Evolutionary conservation across 2,888 invertebrate genomes (phyloP).

Genomic region (Priapulus caudatus): DNA sequence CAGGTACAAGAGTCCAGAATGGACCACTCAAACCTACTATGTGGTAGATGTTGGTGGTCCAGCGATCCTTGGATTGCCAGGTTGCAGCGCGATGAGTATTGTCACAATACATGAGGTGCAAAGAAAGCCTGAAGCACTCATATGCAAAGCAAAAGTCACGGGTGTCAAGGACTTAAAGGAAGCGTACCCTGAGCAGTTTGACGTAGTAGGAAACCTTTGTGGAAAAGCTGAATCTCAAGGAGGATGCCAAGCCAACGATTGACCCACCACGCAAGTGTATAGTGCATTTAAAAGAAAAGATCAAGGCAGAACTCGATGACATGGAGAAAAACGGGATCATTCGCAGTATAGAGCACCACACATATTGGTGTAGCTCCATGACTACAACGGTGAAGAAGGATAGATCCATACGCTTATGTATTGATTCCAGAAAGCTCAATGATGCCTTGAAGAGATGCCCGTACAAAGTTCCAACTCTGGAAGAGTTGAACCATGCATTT

Average conservation of each 20-base stretch:
- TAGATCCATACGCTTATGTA: too few species aligned
- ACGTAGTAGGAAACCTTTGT: conserved; percentile 7
- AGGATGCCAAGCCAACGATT: conserved; percentile 6
- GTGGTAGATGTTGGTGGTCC: conserved; percentile 14
- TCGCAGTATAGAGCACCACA: too few species aligned
- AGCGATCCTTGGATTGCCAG: conserved; percentile 13
- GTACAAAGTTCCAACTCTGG: too few species aligned
- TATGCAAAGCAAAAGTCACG: background rate
- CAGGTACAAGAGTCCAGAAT: background rate
- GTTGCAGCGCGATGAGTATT: conserved; percentile 10
- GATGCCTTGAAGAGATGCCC: too few species aligned
- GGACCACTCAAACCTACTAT: conserved; percentile 11
- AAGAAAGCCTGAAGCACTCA: too few species aligned
- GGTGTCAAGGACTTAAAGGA: conserved; percentile 3
- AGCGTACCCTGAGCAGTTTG: conserved; percentile 10
- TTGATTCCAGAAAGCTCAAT: too few species aligned
- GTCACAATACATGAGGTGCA: conserved; percentile 13
- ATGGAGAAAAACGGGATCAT: too few species aligned
- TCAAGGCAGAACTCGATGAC: too few species aligned
- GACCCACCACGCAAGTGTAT: conserved; percentile 13
- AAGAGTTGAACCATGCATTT: too few species aligned
- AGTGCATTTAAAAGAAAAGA: conserved; percentile 8
- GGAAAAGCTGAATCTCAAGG: background rate
- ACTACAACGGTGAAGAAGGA: too few species aligned
- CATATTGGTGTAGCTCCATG: too few species aligned